Conservation (phyloP, 1,140 invertebrate species). For the Saccostrea cuccullata region DNA sequence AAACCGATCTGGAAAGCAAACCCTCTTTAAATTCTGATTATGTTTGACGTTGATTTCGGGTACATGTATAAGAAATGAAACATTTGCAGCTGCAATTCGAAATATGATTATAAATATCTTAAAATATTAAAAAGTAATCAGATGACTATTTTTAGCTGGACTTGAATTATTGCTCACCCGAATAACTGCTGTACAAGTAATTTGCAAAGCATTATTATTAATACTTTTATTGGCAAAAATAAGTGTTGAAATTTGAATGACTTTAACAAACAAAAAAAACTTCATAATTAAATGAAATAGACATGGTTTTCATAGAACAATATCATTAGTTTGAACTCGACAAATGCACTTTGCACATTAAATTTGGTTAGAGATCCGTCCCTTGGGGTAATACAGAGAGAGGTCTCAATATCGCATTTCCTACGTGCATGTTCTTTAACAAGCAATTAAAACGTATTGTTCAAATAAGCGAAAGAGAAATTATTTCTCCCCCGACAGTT, state of each 20-base stretch:
- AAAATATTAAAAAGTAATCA: too few relatives aligned
- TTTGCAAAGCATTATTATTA: neutral
- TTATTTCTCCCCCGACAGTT: slow-evolving; percentile 9
- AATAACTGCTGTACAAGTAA: too few relatives aligned
- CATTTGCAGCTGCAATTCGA: too few relatives aligned
- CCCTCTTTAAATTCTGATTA: too few relatives aligned
- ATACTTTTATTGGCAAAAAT: neutral
- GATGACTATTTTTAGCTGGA: too few relatives aligned
- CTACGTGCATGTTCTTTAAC: slow-evolving; percentile 19
- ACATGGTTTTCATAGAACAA: neutral
- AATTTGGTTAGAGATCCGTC: slow-evolving; percentile 4
- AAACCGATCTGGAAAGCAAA: too few relatives aligned
- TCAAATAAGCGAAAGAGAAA: slow-evolving; percentile 26
- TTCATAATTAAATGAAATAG: neutral
- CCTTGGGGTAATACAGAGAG: neutral
- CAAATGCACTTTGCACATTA: slow-evolving; percentile 28
- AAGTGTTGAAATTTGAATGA: neutral
- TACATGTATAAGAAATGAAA: too few relatives aligned
- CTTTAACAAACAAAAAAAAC: neutral
- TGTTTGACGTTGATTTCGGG: too few relatives aligned
- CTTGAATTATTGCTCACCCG: too few relatives aligned
- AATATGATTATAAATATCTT: too few relatives aligned
- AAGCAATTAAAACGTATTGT: slow-evolving; percentile 35
- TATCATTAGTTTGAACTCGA: slow-evolving; percentile 21
- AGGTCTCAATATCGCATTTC: neutral